Percentiles rank a stretch among this genome's conserved stretches.
phyloP scores from a whole-genome alignment of 35 echinoderm and acorn worm genomes.

The Heliocidaris erythrogramma region DNA sequence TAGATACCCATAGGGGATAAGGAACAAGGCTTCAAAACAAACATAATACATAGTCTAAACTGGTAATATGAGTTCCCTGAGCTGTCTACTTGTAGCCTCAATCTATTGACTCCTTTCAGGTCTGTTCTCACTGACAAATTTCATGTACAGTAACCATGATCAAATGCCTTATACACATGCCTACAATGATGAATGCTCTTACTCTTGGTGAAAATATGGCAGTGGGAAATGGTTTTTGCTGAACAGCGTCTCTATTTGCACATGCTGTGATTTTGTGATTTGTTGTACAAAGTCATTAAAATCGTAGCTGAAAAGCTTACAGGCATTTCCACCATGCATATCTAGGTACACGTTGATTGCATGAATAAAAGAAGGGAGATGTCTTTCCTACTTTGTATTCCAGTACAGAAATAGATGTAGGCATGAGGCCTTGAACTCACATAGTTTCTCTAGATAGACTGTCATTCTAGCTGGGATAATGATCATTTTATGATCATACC shows the following conservation, averaged over 20 bases:
- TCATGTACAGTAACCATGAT: background rate
- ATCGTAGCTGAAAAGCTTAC: background rate
- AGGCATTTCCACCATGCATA: background rate
- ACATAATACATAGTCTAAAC: background rate
- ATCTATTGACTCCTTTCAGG: background rate
- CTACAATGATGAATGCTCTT: background rate
- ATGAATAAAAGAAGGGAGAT: background rate
- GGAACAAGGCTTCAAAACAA: background rate
- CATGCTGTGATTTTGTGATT: background rate
- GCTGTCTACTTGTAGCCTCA: background rate
- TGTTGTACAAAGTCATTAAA: slow-evolving; percentile 12
- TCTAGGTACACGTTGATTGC: background rate
- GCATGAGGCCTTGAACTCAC: background rate
- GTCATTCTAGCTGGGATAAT: background rate
- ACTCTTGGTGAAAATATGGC: background rate
- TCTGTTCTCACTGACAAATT: background rate
- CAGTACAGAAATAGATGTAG: background rate
- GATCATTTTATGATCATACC: background rate
- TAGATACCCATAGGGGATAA: background rate
- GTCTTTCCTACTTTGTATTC: slow-evolving; percentile 10
- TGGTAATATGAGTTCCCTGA: background rate
- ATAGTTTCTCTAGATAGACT: background rate
- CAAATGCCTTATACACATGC: background rate
- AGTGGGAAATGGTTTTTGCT: background rate
- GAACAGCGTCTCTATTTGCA: background rate